phyloP scores from a whole-genome alignment of 2,113 vertebrate genomes.

The Elephantulus edwardii region DNA sequence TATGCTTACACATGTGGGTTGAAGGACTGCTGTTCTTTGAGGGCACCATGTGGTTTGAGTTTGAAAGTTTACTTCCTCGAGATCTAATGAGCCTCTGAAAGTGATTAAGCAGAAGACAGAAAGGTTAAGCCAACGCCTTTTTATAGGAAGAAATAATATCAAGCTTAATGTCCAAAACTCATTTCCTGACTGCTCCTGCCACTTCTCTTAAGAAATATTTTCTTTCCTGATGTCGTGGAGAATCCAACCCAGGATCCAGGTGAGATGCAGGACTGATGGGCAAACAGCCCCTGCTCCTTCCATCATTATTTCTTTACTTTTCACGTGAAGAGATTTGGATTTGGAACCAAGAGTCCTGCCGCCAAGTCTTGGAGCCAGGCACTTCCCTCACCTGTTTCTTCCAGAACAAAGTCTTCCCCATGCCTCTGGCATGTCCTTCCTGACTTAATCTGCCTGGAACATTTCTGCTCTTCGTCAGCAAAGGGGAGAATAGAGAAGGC shows the following conservation, averaged over 20 bases:
- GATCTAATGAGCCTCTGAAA: constrained; percentile 79
- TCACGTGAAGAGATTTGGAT: not conserved
- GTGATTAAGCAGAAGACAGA: constrained; percentile 79
- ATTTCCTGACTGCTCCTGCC: constrained; percentile 16
- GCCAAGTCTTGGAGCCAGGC: not conserved
- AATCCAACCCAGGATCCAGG: not conserved
- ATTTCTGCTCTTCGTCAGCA: too few species aligned
- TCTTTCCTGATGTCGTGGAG: not conserved
- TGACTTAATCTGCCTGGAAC: too few species aligned
- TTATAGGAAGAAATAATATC: constrained; percentile 74
- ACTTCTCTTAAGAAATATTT: constrained; percentile 60
- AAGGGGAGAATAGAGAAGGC: too few species aligned
- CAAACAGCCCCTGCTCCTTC: not conserved
- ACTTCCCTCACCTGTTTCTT: not conserved
- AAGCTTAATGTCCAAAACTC: constrained; percentile 35
- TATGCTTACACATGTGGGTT: not conserved
- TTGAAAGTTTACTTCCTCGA: constrained; percentile 81
- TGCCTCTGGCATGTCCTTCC: not conserved
- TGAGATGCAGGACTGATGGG: not conserved
- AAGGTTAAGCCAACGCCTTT: constrained; percentile 72
- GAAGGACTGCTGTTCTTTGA: constrained; percentile 60
- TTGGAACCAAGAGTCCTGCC: not conserved
- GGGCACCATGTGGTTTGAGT: constrained; percentile 81
- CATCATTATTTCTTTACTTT: not conserved
- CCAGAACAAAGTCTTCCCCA: not conserved